These are phyloP conservation scores for Petroica traversi DNA, from an alignment of 2,113 vertebrate species.

Conservation along the genomic window DNA sequence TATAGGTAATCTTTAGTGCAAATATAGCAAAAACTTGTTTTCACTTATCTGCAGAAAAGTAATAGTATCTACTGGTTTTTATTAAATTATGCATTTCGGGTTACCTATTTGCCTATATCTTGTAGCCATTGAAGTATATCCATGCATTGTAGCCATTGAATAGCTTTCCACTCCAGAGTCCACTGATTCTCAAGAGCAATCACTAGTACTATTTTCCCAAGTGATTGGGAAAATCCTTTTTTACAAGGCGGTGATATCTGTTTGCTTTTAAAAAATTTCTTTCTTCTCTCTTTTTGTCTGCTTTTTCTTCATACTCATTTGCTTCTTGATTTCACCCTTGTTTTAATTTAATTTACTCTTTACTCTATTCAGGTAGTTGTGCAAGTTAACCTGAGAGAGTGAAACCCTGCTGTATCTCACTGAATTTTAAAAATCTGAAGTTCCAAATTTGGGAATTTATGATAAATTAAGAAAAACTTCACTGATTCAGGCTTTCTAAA, in stretches of 20 bases:
- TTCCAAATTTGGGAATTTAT: neutral
- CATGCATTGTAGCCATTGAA: neutral
- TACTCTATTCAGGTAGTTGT: neutral
- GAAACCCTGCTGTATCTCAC: neutral
- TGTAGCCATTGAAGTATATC: neutral
- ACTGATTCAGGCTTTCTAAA: neutral
- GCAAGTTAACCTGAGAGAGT: neutral
- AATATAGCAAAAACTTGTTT: neutral
- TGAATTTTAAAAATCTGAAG: neutral
- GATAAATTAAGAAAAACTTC: neutral
- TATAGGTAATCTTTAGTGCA: neutral
- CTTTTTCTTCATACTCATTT: neutral
- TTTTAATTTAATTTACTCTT: neutral
- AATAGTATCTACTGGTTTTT: neutral
- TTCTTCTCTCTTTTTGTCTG: neutral
- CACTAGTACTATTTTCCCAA: neutral
- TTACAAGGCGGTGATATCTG: neutral
- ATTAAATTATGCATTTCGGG: neutral
- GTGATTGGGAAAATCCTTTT: no score
- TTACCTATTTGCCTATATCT: neutral
- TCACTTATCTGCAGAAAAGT: neutral
- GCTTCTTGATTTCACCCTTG: neutral
- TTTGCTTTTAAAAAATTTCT: neutral
- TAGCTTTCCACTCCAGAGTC: neutral
- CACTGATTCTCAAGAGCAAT: neutral